Evolutionary conservation across 1,140 invertebrate species (phyloP).

Genomic region (Goniozus legneri): DNA sequence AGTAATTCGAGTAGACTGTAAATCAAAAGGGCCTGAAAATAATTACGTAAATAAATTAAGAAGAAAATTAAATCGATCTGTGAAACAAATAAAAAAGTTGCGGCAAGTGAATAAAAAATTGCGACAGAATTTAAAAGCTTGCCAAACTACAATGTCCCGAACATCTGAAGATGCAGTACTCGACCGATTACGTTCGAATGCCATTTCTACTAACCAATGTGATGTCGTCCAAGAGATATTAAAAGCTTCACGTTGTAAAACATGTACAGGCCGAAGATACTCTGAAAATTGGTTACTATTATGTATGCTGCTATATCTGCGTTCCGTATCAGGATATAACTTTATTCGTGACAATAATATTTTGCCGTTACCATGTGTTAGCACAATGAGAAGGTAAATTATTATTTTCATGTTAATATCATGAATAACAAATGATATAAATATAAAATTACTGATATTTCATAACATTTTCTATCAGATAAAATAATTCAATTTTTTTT

Average conservation of each 20-base stretch:
- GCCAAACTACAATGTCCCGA: not conserved
- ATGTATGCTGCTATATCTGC: slow-evolving; percentile 14
- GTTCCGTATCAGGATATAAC: slow-evolving; percentile 11
- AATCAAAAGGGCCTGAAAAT: not conserved
- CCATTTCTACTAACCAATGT: slow-evolving; percentile 2
- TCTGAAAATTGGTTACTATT: slow-evolving; percentile 17
- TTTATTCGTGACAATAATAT: slow-evolving; percentile 9
- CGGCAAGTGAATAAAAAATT: not conserved
- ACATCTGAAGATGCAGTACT: not conserved
- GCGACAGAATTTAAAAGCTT: not conserved
- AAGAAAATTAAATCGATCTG: too few relatives aligned
- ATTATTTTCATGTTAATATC: not conserved
- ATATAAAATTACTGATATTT: not conserved
- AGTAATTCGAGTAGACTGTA: too few relatives aligned
- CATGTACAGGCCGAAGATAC: slow-evolving; percentile 5
- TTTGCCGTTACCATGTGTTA: slow-evolving; percentile 10
- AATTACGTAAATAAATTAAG: not conserved
- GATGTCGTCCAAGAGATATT: slow-evolving; percentile 11
- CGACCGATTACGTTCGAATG: not conserved
- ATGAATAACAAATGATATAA: not conserved
- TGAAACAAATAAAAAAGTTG: not conserved
- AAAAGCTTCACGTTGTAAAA: not conserved
- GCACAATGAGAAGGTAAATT: slow-evolving; percentile 10
- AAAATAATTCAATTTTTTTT: not conserved
- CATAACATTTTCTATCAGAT: not conserved